These are phyloP conservation scores for Oscheius sp. DNA, from an alignment of 1,140 invertebrate species.

Conservation along the genomic window DNA sequence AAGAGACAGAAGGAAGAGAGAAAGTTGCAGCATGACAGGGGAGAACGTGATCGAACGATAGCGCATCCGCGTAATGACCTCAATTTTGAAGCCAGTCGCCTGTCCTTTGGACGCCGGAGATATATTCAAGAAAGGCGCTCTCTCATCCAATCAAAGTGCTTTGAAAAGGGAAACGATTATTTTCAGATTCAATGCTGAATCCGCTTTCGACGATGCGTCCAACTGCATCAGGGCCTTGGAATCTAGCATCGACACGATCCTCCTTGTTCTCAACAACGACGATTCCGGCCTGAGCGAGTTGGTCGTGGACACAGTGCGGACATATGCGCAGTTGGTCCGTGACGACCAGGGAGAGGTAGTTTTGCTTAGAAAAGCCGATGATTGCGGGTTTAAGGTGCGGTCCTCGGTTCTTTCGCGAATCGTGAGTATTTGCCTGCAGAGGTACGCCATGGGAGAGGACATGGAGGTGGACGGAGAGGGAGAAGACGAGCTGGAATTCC, in stretches of 20 bases:
- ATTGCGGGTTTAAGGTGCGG: not conserved
- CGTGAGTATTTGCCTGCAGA: not conserved
- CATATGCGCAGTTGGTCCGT: constrained; percentile 2
- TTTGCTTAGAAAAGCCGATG: not conserved
- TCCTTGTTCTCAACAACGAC: constrained; percentile 22
- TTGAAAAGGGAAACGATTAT: too few relatives aligned
- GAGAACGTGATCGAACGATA: not conserved
- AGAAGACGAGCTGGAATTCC: constrained; percentile 36
- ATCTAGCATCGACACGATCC: not conserved
- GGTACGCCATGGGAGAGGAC: constrained; percentile 28
- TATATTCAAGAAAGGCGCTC: too few relatives aligned
- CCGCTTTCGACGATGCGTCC: not conserved
- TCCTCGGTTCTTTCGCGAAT: not conserved
- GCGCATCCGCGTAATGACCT: too few relatives aligned
- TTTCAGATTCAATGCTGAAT: not conserved
- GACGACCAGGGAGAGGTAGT: not conserved
- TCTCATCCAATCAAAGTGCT: too few relatives aligned
- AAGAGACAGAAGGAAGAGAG: not conserved
- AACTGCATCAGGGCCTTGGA: not conserved
- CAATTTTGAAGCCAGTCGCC: too few relatives aligned
- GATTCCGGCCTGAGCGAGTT: constrained; percentile 19
- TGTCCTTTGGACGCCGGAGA: too few relatives aligned
- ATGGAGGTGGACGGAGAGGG: constrained; percentile 35
- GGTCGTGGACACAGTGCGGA: constrained; percentile 13
- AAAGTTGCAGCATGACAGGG: not conserved